phyloP scores from a whole-genome alignment of 2,888 invertebrate species.

The Seira sanloemensis region DNA sequence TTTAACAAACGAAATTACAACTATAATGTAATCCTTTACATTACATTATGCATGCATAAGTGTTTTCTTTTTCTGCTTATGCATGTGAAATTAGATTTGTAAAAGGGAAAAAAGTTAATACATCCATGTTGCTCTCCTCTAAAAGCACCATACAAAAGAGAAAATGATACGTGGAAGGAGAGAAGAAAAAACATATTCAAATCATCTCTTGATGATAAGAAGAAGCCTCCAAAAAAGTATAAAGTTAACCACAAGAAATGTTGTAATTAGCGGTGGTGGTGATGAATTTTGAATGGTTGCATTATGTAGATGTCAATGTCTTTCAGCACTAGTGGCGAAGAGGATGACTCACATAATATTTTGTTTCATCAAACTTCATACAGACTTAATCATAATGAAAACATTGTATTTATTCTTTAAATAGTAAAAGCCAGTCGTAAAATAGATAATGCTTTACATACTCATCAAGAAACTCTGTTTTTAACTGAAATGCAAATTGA shows the following conservation, averaged over 20 bases:
- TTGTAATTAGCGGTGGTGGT: neutral
- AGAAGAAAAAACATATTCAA: neutral
- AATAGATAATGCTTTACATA: neutral
- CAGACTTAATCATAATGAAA: neutral
- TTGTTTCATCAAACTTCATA: neutral
- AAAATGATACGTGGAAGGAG: constrained; percentile 20
- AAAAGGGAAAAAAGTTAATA: neutral
- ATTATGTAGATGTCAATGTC: neutral
- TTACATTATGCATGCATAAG: constrained; percentile 33
- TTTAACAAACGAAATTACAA: neutral
- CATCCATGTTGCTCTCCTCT: neutral
- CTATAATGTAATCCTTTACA: neutral
- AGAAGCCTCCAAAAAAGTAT: neutral
- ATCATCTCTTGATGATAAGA: neutral
- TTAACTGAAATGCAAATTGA: neutral
- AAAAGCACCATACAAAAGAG: constrained; percentile 37
- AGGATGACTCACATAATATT: neutral
- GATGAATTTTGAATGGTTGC: neutral
- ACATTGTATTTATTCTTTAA: neutral
- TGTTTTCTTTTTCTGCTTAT: constrained; percentile 1
- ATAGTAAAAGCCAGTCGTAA: neutral
- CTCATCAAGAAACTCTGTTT: neutral
- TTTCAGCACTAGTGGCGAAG: no score
- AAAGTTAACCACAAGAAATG: neutral
- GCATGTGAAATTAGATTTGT: constrained; percentile 44